Base-by-base conservation (phyloP, 2,797 vertebrate genomes). In the Vultur gryphus region DNA sequence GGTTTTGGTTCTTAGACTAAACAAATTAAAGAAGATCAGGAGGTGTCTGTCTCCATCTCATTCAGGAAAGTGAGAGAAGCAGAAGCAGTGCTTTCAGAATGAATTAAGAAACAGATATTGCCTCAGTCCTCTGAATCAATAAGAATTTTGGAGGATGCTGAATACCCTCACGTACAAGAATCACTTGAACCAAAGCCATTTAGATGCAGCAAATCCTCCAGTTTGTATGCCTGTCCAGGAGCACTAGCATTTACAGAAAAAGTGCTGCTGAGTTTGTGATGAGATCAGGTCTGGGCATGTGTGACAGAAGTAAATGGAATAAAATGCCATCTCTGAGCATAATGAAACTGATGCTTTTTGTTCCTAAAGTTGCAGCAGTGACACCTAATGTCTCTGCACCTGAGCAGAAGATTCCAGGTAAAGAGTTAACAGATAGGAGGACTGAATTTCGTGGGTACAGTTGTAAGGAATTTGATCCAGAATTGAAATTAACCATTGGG, bases 381-480 rank as follows among this genome's bases (percentile, higher is more conserved):
- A 64, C 59, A 82, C 7, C 76, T 90, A 59, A 72, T 75, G 64
- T 94, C 65, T 83, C 90, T 87, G 93, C 69, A 79, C 17, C 71
- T 46, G 84, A 91, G 85, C 85, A 92, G 84, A 91, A 78, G 77
- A 81, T 72, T 73, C 49, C 67, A 97, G 95, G 94, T 97, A 96
- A 95, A 95, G 37, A 51, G 23, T 59, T 90, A 69, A 88, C 3
- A 51, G 44, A 65, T 26, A n/a, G 1, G 7, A 72, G 12, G 29
- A 46, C 61, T 82, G 55, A 81, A 57, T 79, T 79, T 69, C 3
- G 3, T 72, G 51, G 33, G 37, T 49, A 43, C 7, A 2, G 10
- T 28, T 93, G 20, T 73, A 62, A 78, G 33, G 19, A 62, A 70
- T 84, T 89, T 87, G 46, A 69, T 93, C 54, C 26, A 69, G 46